Base-by-base conservation (phyloP, 2,888 invertebrate species). In the Melinaea menophilus region DNA sequence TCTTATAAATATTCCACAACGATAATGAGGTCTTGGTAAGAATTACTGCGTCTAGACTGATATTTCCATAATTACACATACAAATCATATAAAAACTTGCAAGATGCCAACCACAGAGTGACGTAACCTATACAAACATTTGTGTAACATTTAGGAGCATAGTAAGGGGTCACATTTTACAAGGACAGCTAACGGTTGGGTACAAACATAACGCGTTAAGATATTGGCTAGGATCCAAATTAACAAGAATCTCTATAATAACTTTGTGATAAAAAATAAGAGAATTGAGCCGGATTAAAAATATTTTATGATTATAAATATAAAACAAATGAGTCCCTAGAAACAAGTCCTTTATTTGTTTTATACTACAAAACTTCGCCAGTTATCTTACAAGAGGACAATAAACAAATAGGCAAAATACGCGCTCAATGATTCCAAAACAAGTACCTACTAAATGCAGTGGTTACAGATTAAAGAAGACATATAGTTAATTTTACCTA, bases 201-300 rank as follows among this genome's bases (percentile, higher is more conserved):
- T 69, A 62, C 54, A 58, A 68, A 67, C 65, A 69, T 69, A 70
- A 69, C 66, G 65, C 66, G 59, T 65, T 67, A 62, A 64, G 63
- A 62, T 66, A 69, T 71, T 73, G 74, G 74, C 69, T 47, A 12
- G 5, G 51, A 34, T 69, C 74, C 74, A 75, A 74, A 73, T 73
- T 69, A 73, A 73, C 69, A 69, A 71, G 67, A 67, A 63, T 65
- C 69, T 70, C 66, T 70, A 66, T 65, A 70, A 72, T 71, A 71
- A 66, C 68, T 70, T 67, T 71, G 9, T 3, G 7, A 51, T 31
- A 31, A 51, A 22, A 9, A 31, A 11, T 51, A 22, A 62, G 66
- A 63, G 59, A 58, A 57, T 35, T 41, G 41, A 47, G 37, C 11
- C 41, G 3, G 9, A 9, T 41, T 9, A 41, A 41, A 5, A 9